Evolutionary conservation across 1,140 invertebrate genomes (phyloP), one percentile per base, ranked within the genome.

Genomic region (Neodiprion pinetum): DNA sequence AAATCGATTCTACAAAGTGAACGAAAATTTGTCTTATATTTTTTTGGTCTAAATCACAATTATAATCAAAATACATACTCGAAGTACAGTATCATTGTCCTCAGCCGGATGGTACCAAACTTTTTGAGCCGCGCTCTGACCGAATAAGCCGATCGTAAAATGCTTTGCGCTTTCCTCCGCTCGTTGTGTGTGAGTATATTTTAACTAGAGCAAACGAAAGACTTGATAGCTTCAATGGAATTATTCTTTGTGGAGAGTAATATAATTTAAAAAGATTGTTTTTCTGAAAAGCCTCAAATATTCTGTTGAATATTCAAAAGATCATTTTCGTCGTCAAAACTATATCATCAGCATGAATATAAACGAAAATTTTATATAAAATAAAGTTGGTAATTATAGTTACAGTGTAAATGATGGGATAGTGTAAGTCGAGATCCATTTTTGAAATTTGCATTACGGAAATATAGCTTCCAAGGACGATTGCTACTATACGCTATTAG

Each of bases 81-180:
- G 89, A 75, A 95, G 85, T 75, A 95, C 89, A 23, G 92, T 92
- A 89, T 95, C 94, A 70, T 90, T 90, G 78, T 92, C 86, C 21
- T 90, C 80, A 1, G 93, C 88, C 72, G 91, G 86, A 70, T 91
- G 91, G 90, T 91, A 95, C 77, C 85, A 85, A 17, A 95, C 90
- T 75, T 91, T 78, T 71, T 90, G 83, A 71, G 89, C 90, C 21
- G 88, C 88, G 77, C 90, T 84, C 76, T 90, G 90, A 28, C 94
- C 93, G 88, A 96, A 96, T 70, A 96, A 84, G 1, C 94, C 94
- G 67, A 91, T 87, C 1, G 92, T 90, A 87, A 96, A 96, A 80
- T 92, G 90, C 79, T 90, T 90, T 5, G 94, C 94, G 88, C 95
- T 96, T 80, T 91, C 90, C 75, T 92, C 87, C 1, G 95, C 92